Conservation (phyloP, 2,888 invertebrate species). For the Digitonthophagus gazella region DNA sequence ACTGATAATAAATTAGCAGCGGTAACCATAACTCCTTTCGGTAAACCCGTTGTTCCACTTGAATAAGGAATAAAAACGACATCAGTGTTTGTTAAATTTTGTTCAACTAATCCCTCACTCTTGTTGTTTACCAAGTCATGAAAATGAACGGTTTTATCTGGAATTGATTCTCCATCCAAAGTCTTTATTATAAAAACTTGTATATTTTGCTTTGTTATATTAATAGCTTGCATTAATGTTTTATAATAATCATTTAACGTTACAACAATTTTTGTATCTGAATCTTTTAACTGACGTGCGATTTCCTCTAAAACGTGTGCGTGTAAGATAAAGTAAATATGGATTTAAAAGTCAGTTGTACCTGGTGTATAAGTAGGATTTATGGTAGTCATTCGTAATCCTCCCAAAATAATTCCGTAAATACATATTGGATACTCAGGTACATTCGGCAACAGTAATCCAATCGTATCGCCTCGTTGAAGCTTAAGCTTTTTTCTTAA, state of each 20-base stretch:
- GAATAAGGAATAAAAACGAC: slow-evolving; percentile 75
- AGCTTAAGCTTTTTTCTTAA: slow-evolving; percentile 65
- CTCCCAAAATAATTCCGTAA: slow-evolving; percentile 68
- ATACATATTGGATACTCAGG: slow-evolving; percentile 70
- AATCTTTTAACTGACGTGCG: slow-evolving; percentile 60
- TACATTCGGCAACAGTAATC: slow-evolving; percentile 70
- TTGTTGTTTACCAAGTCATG: slow-evolving; percentile 58
- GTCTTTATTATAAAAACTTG: slow-evolving; percentile 58
- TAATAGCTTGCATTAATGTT: slow-evolving; percentile 23
- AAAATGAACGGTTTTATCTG: slow-evolving; percentile 60
- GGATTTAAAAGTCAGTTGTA: slow-evolving; percentile 19
- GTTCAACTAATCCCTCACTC: slow-evolving; percentile 54
- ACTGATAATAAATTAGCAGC: slow-evolving; percentile 60
- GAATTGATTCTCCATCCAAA: slow-evolving; percentile 50
- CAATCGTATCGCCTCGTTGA: slow-evolving; percentile 64
- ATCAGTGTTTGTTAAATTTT: slow-evolving; percentile 57
- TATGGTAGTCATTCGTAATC: slow-evolving; percentile 66
- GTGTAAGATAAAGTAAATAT: background rate
- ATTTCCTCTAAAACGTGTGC: slow-evolving; percentile 65
- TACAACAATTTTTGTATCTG: slow-evolving; percentile 64
- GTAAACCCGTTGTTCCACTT: slow-evolving; percentile 81
- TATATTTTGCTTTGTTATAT: slow-evolving; percentile 33
- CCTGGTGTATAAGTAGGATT: slow-evolving; percentile 67
- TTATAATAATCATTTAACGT: slow-evolving; percentile 58
- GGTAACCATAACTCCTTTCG: slow-evolving; percentile 71